These are phyloP conservation scores for Galerucella nymphaeae DNA, from an alignment of 2,888 invertebrate species.

Conservation along the genomic window DNA sequence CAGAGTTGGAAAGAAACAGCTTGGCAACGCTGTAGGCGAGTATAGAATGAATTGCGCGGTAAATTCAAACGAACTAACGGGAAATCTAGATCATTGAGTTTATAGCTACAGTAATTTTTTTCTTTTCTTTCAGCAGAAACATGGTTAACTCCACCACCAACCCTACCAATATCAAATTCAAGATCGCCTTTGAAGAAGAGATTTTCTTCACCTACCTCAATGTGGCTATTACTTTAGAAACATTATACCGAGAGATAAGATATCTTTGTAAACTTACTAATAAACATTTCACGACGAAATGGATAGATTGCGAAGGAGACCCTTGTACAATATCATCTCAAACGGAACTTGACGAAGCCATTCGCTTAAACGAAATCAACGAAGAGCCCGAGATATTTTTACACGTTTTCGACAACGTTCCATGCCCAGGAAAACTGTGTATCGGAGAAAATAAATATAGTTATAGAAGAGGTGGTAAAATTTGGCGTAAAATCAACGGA, in stretches of 20 bases:
- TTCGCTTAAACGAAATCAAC: constrained; percentile 7
- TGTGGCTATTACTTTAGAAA: background rate
- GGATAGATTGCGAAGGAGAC: constrained; percentile 14
- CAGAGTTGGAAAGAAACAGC: no score
- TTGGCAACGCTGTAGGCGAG: no score
- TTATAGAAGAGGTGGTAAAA: constrained; percentile 96
- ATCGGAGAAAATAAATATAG: constrained; percentile 66
- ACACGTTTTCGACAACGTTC: background rate
- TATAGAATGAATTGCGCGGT: no score
- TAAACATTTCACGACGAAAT: background rate
- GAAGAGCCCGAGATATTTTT: background rate
- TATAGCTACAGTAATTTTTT: no score
- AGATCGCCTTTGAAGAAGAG: constrained; percentile 5
- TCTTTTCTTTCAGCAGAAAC: background rate
- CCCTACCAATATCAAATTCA: background rate
- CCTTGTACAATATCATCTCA: constrained; percentile 19
- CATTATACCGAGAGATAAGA: background rate
- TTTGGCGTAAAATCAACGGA: constrained; percentile 98
- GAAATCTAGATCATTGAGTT: no score
- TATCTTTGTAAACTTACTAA: background rate
- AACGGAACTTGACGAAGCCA: constrained; percentile 18
- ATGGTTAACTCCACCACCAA: background rate
- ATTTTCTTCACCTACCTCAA: background rate
- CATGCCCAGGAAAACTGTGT: constrained; percentile 2
- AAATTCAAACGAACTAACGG: no score